Base-by-base conservation (phyloP, 2,888 invertebrate species). In the Yponomeuta plumbellus region DNA sequence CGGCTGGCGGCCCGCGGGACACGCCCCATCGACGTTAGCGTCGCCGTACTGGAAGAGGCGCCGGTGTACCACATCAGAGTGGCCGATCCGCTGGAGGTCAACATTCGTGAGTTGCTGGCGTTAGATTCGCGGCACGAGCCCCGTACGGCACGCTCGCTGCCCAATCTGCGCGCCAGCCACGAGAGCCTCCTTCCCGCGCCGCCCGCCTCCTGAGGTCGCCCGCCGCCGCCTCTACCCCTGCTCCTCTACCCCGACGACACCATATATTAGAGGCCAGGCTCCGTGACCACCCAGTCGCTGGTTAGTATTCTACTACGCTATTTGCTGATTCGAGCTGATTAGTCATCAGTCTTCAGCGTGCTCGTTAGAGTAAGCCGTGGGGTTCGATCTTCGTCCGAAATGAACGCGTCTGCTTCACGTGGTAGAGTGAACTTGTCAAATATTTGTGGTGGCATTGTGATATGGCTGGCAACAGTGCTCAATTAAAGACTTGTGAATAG, bases 111-210 rank as follows among this genome's bases (percentile, higher is more conserved):
- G 73, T 80, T 88, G 77, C 81, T 86, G 71, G 84, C 86, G 72
- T 83, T 92, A 75, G 92, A 93, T 78, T 92, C 92, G 73, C 77
- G 84, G 68, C 83, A 86, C 21, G 80, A 77, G 75, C 83, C 85
- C 83, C 80, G 93, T 79, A 82, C 85, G 85, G 83, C 93, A 75
- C 86, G 86, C 72, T 88, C 89, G 73, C 92, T 95, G 90, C 95
- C 95, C 85, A 94, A 95, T 91, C 91, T 95, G 86, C 94, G 93
- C 84, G 93, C 94, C 76, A 93, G 93, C 81, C 93, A 93, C 81
- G 94, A 94, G 83, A 93, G 92, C 78, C 89, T 94, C 76, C 90
- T 94, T 74, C 92, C 91, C 78, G 80, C 80, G 71, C 17, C 61
- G 67, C 44, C 66, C 56, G 61, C 67, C 79, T 73, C 73, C 71